Base-by-base conservation (phyloP, 2,888 invertebrate genomes). In the Hypolimnas misippus region DNA sequence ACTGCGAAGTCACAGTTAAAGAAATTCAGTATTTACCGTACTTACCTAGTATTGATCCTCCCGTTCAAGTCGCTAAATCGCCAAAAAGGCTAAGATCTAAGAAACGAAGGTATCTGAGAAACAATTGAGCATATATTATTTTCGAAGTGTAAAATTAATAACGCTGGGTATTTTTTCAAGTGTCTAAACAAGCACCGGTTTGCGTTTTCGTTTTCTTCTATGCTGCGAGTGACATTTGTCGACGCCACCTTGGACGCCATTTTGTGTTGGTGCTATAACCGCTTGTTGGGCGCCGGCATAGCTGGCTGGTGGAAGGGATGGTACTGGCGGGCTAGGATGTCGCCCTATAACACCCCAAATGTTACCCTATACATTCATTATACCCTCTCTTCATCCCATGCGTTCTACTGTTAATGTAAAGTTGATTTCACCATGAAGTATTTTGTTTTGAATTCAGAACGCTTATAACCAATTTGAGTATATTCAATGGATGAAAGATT, bases 271-370 rank as follows among this genome's bases (percentile, higher is more conserved):
- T 92, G 92, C 90, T 92, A 91, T 89, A 92, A 92, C 81, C 88
- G 87, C 76, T 88, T 87, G 85, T 82, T 83, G 61, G 79, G 77
- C 70, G 85, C 85, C 68, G 89, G 87, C 51, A 85, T 84, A 82
- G 87, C 82, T 60, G 90, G 90, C 80, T 90, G 91, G 79, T 89
- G 90, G 77, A 82, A 87, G 76, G 91, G 90, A 73, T 91, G 90
- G 81, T 86, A 88, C 79, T 89, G 89, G 77, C 88, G 87, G 79
- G 86, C 86, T 79, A 89, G 76, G 76, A 89, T 84, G 79, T 90
- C 92, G 84, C 87, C 90, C 92, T 92, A 85, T 73, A 88, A 87
- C 73, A 76, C 71, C 83, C 86, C 86, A 86, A 83, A 84, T 79
- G 76, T 80, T 87, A 85, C 81, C 84, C 89, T 88, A 86, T 86